Conservation (phyloP, 1,140 invertebrate genomes). For the Steinernema khuongi region DNA sequence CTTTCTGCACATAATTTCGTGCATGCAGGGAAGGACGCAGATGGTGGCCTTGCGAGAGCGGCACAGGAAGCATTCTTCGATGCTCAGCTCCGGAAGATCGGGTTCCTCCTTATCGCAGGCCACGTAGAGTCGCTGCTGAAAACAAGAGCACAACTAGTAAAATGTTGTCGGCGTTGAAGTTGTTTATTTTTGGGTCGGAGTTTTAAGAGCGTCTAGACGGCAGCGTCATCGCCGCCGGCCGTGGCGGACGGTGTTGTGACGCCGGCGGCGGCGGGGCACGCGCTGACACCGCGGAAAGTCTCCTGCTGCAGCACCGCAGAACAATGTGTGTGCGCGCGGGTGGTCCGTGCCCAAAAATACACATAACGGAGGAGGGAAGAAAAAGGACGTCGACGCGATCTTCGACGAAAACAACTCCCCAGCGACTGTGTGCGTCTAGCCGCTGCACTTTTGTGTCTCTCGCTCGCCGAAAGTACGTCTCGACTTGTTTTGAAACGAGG, state of each 20-base stretch:
- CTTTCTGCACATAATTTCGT: slow-evolving; percentile 6
- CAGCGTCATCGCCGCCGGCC: neutral
- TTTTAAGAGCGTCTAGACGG: neutral
- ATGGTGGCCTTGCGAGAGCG: neutral
- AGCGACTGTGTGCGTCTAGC: neutral
- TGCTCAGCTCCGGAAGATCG: neutral
- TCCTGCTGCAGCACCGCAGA: neutral
- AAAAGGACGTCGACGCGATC: no score
- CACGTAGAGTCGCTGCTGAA: neutral
- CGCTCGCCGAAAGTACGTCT: neutral
- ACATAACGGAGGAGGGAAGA: no score
- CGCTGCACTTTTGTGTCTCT: neutral
- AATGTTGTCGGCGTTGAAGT: neutral
- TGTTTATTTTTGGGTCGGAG: neutral
- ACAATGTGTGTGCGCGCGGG: neutral
- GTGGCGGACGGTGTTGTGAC: neutral
- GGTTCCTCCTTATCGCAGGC: neutral
- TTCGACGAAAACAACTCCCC: neutral
- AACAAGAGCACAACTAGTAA: neutral
- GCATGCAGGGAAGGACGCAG: neutral
- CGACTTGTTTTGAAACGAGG: neutral
- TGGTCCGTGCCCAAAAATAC: neutral
- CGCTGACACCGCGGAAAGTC: neutral
- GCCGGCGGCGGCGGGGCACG: neutral
- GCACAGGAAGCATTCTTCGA: neutral